Evolutionary conservation across 1,140 invertebrate species (phyloP), one percentile per base, ranked within the genome.

Genomic region (Aphidius ervi): DNA sequence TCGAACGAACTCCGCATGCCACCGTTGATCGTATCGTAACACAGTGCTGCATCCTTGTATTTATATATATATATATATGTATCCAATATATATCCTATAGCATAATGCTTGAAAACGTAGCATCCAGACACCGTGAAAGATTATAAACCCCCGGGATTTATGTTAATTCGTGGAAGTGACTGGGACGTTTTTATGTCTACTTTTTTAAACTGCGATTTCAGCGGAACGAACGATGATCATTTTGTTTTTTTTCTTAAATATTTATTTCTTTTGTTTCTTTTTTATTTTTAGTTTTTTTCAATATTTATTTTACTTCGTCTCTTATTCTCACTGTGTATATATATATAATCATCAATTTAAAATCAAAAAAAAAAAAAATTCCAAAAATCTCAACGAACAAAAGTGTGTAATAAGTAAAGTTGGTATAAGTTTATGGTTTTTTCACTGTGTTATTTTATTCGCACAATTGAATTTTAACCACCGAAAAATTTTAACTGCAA

Each of bases 71-170:
- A 9, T 41, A 41, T 43, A n/a, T 37, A 9, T 41, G 8, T 9
- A 31, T 31, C 45, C 10, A 54, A 41, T 54, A 40, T 40, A 43
- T 55, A 46, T 46, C 43, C 46, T 37, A 37, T 56, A 56, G n/a
- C 20, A 47, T 54, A 6, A 40, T 5, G 39, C 52, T 54, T 37
- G 53, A 56, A 53, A 59, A 57, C 53, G 23, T 53, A 46, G 37
- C 40, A 53, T 31, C 46, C 52, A 49, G 62, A 64, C 63, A 70
- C 63, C 69, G 56, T 46, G 56, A 46, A 57, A 74, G 73, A 77
- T 77, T 77, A 75, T 77, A 76, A 78, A 76, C 70, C 68, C 68
- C 65, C 56, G 68, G 70, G 74, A 76, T 78, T 78, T 76, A 76
- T 74, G 76, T 76, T 72, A 70, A 76, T 78, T 78, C 74, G 65